Conservation (phyloP, 2,113 vertebrate species). For the Castor canadensis region DNA sequence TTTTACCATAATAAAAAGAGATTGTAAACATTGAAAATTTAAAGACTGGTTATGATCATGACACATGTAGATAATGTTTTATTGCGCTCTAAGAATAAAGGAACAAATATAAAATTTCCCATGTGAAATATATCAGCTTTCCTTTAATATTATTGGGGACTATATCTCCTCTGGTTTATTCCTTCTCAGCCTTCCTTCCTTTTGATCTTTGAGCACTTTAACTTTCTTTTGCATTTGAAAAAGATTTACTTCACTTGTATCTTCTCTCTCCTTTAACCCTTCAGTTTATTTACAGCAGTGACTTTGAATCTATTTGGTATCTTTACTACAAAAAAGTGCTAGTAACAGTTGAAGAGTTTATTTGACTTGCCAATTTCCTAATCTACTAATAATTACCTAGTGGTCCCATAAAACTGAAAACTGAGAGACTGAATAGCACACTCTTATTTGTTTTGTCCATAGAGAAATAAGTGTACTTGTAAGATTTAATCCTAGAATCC, state of each 20-base stretch:
- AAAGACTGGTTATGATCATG: not conserved
- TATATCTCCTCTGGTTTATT: not conserved
- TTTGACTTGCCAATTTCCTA: slow-evolving; percentile 54
- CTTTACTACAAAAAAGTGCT: slow-evolving; percentile 22
- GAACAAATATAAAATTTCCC: slow-evolving; percentile 9
- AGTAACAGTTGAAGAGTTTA: slow-evolving; percentile 26
- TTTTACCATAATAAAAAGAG: not conserved
- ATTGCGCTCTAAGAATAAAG: not conserved
- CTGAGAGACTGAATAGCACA: not conserved
- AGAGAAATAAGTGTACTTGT: slow-evolving; percentile 62
- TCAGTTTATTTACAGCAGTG: slow-evolving; percentile 46
- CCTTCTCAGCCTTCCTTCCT: not conserved
- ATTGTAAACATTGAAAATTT: not conserved
- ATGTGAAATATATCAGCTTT: slow-evolving; percentile 18
- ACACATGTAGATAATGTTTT: not conserved
- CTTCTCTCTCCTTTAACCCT: not conserved
- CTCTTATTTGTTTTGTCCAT: slow-evolving; percentile 59
- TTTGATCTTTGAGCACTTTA: slow-evolving; percentile 33
- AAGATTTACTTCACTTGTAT: not conserved
- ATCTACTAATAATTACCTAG: slow-evolving; percentile 53
- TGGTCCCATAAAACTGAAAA: slow-evolving; percentile 49
- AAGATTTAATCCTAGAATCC: slow-evolving; percentile 62
- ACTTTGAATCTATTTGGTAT: slow-evolving; percentile 33
- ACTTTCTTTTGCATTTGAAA: slow-evolving; percentile 28
- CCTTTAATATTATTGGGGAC: slow-evolving; percentile 35